Conservation (phyloP, 1,140 invertebrate genomes). For the Trissolcus basalis region DNA sequence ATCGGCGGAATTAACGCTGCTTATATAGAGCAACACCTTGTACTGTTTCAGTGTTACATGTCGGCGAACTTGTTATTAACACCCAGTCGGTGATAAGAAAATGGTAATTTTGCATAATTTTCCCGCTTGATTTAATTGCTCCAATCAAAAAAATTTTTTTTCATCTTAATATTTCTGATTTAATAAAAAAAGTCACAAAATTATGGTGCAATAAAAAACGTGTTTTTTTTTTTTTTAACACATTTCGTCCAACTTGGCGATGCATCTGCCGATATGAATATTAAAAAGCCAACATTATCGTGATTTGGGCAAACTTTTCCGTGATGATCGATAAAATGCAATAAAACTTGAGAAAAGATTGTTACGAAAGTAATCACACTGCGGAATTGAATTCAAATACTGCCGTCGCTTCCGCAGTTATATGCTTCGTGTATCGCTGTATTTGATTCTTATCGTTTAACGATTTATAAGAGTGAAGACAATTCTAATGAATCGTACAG, state of each 20-base stretch:
- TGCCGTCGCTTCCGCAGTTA: conserved; percentile 30
- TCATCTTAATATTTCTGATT: too few species aligned
- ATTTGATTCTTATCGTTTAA: conserved; percentile 59
- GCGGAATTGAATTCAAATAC: conserved; percentile 44
- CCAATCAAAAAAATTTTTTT: too few species aligned
- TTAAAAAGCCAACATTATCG: conserved; percentile 7
- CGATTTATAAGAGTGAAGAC: conserved; percentile 55
- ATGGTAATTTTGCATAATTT: not conserved
- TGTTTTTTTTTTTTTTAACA: not conserved
- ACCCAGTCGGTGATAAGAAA: not conserved
- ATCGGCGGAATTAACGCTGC: conserved; percentile 42
- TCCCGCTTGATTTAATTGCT: too few species aligned
- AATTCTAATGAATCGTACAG: conserved; percentile 60
- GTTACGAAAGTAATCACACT: conserved; percentile 46
- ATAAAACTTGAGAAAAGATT: conserved; percentile 30
- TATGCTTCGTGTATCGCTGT: conserved; percentile 46
- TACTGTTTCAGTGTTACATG: conserved; percentile 15
- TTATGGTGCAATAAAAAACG: too few species aligned
- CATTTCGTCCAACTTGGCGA: not conserved
- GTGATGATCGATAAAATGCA: conserved; percentile 28
- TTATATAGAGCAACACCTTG: conserved; percentile 32
- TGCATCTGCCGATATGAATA: conserved; percentile 14
- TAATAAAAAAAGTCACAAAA: too few species aligned
- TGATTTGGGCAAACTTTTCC: conserved; percentile 28
- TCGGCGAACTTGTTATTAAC: conserved; percentile 13